Evolutionary conservation across 2,113 vertebrate species (phyloP).

Genomic region (Eurypyga helias): DNA sequence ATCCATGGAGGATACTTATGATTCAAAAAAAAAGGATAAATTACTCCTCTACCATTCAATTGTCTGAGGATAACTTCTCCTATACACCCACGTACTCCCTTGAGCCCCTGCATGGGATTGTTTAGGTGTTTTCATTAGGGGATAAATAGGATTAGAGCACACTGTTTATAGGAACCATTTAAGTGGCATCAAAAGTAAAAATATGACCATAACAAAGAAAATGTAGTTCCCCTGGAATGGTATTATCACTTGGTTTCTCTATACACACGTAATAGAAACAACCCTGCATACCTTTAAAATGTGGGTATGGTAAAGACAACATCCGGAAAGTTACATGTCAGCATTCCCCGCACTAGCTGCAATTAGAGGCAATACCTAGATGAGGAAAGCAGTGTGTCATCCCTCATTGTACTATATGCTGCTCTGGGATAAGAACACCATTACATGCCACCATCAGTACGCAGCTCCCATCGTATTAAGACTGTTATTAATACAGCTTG

Average conservation of each 20-base stretch:
- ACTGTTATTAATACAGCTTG: neutral
- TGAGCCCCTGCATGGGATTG: neutral
- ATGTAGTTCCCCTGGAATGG: neutral
- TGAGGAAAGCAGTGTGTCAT: neutral
- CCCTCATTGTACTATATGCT: neutral
- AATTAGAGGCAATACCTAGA: neutral
- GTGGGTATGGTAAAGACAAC: neutral
- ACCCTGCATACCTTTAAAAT: neutral
- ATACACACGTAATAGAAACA: neutral
- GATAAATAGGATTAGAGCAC: neutral
- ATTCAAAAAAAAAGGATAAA: neutral
- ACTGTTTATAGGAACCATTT: neutral
- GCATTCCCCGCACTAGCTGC: neutral
- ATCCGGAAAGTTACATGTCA: neutral
- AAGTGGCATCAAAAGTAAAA: neutral
- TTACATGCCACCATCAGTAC: neutral
- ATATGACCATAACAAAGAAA: neutral
- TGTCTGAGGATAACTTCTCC: neutral
- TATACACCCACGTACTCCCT: neutral
- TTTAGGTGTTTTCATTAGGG: constrained; percentile 8
- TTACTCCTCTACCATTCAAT: neutral
- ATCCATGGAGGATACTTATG: neutral
- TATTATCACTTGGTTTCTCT: neutral
- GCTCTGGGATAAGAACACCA: neutral
- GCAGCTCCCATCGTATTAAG: rapidly evolving